Base-by-base conservation (phyloP, 2,888 invertebrate genomes). In the Agrotis exclamationis region DNA sequence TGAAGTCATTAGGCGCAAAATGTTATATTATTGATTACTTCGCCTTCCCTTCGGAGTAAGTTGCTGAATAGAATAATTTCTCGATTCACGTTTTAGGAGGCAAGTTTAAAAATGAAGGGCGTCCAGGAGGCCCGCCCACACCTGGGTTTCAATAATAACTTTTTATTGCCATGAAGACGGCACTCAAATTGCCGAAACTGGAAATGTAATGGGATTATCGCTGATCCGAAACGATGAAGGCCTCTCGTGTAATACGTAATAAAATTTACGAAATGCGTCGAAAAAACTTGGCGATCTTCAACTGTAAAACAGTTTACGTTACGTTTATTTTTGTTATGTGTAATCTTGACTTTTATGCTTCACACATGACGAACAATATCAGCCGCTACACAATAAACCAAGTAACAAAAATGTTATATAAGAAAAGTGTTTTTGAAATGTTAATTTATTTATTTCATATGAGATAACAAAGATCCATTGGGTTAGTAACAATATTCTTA, bases 131-230 rank as follows among this genome's bases (percentile, higher is more conserved):
- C 66, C 74, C 77, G 63, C 79, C 84, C 86, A 89, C 87, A 92
- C 91, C 91, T 92, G 89, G 86, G 82, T 86, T 89, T 87, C 89
- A 89, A 86, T 92, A 92, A 91, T 93, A 93, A 91, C 89, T 91
- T 93, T 92, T 93, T 91, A 91, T 90, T 91, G 88, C 87, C 86
- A 87, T 88, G 90, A 90, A 91, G 86, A 88, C 84, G 87, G 87
- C 88, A 89, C 90, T 90, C 86, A 90, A 93, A 93, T 92, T 90
- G 91, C 88, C 88, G 84, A 90, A 93, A 92, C 92, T 92, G 90
- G 90, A 89, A 92, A 92, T 90, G 90, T 92, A 93, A 94, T 93
- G 88, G 91, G 89, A 92, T 93, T 93, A 93, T 91, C 92, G 90
- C 88, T 93, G 93, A 94, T 93, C 93, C 91, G 91, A 91, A 92